These are phyloP conservation scores for Neoaliturus tenellus DNA, from an alignment of 2,888 invertebrate species.

Conservation along the genomic window DNA sequence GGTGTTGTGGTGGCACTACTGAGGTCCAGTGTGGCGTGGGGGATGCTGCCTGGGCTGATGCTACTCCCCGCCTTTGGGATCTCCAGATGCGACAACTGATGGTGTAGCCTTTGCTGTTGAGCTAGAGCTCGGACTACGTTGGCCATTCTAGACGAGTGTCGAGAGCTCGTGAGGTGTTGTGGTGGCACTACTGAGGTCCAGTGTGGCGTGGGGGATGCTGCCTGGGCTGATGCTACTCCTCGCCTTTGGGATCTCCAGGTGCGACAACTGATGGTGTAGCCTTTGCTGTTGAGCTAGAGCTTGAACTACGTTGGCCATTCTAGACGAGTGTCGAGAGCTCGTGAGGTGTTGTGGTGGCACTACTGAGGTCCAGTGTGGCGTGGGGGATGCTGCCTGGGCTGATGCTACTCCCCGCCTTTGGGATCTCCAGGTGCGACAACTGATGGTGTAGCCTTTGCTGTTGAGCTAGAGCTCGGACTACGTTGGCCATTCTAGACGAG, in stretches of 20 bases:
- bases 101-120: slow-evolving; percentile 69
- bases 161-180: slow-evolving; percentile 81
- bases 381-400: slow-evolving; percentile 74
- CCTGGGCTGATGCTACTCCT: slow-evolving; percentile 62
- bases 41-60: slow-evolving; percentile 72
- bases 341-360: slow-evolving; percentile 79
- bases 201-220: slow-evolving; percentile 77
- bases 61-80: slow-evolving; percentile 57
- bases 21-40: slow-evolving; percentile 77
- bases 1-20: slow-evolving; percentile 80
- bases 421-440: slow-evolving; percentile 56
- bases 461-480: slow-evolving; percentile 81
- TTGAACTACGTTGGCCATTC: slow-evolving; percentile 84
- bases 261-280: slow-evolving; percentile 61
- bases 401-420: slow-evolving; percentile 56
- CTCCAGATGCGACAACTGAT: slow-evolving; percentile 59
- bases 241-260: slow-evolving; percentile 47
- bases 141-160: slow-evolving; percentile 81
- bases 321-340: slow-evolving; percentile 83
- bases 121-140: slow-evolving; percentile 84
- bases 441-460: slow-evolving; percentile 67
- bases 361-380: slow-evolving; percentile 79
- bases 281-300: slow-evolving; percentile 74
- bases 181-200: slow-evolving; percentile 80
- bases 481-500: slow-evolving; percentile 82